Percentiles rank a stretch among this genome's conserved stretches.
Conservation (phyloP, 2,797 vertebrate genomes). For the Ctenosaura bakeri region DNA sequence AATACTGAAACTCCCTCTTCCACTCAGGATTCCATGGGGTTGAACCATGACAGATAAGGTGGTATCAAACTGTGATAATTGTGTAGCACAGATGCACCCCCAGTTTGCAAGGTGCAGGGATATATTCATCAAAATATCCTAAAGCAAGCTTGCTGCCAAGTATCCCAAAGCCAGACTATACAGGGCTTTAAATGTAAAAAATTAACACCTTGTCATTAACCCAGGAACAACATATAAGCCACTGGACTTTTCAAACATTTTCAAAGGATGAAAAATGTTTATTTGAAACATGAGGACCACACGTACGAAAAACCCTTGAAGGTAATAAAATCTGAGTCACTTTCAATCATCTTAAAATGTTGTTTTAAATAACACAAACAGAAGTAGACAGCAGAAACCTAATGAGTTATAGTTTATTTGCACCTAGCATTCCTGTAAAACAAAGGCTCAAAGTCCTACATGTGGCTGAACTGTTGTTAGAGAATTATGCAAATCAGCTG, state of each 20-base stretch:
- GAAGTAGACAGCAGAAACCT: fast-evolving
- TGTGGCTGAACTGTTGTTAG: neutral
- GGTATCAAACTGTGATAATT: too few species aligned
- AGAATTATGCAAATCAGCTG: neutral
- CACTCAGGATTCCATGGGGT: too few species aligned
- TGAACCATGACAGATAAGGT: too few species aligned
- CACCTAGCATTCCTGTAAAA: neutral
- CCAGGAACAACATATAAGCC: neutral
- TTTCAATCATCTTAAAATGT: neutral
- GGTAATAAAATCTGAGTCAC: fast-evolving
- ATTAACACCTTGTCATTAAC: neutral
- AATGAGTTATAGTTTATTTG: neutral
- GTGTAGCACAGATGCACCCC: too few species aligned
- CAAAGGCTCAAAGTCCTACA: neutral
- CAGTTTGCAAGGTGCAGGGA: too few species aligned
- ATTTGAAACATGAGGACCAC: neutral
- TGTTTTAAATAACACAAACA: neutral
- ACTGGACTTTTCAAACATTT: neutral
- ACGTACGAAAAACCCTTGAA: neutral
- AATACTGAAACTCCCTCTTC: too few species aligned
- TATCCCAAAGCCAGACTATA: too few species aligned
- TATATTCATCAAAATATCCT: too few species aligned
- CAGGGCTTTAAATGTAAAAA: neutral
- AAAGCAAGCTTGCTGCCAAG: too few species aligned
- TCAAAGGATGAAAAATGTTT: neutral